phyloP scores from a whole-genome alignment of 2,797 vertebrate species.

The Anomalospiza imberbis region DNA sequence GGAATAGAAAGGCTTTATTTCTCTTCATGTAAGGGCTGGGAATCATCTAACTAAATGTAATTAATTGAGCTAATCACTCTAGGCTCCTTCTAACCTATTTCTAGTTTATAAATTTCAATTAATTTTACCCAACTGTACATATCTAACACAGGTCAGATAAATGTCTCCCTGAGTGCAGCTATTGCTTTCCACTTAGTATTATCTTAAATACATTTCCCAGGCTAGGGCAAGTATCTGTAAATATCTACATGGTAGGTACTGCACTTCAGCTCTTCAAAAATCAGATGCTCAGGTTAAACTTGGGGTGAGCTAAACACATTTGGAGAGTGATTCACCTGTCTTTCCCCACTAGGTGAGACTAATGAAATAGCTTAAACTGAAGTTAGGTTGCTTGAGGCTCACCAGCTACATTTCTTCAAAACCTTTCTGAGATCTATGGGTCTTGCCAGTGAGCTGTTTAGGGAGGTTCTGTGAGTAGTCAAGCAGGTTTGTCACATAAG shows the following conservation, averaged over 20 bases:
- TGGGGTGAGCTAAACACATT: background rate
- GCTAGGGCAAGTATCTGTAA: background rate
- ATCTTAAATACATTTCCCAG: background rate
- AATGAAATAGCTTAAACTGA: background rate
- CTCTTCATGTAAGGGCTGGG: background rate
- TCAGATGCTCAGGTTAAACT: background rate
- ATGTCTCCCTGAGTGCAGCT: background rate
- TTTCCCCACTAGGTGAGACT: background rate
- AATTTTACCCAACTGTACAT: background rate
- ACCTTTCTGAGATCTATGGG: background rate
- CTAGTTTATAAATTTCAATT: background rate
- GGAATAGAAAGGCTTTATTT: background rate
- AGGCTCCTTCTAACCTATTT: conserved; percentile 7
- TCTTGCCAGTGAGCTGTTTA: background rate
- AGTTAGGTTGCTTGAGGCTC: background rate
- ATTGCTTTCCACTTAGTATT: background rate
- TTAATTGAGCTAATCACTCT: conserved; percentile 31
- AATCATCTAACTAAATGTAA: conserved; percentile 12
- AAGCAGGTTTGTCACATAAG: background rate
- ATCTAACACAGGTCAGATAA: background rate
- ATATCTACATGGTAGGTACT: background rate
- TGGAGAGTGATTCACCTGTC: background rate
- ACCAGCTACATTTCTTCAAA: background rate
- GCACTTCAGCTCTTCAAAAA: background rate
- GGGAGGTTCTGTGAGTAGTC: background rate